Evolutionary conservation across 2,888 invertebrate species (phyloP).

Genomic region (Dynastes maya): DNA sequence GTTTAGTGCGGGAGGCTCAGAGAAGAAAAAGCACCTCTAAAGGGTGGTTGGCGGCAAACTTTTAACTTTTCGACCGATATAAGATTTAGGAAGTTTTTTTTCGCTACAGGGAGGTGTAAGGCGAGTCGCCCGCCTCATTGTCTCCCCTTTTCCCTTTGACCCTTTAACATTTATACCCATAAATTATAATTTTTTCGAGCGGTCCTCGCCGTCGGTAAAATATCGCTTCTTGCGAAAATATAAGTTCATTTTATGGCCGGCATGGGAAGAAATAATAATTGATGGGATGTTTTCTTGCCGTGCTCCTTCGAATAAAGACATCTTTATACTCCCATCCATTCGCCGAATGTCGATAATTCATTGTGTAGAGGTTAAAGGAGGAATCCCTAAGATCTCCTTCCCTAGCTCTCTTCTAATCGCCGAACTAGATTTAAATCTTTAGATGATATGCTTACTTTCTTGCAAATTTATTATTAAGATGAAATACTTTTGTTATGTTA

Average conservation of each 20-base stretch:
- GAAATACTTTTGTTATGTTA: no score
- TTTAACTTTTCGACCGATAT: conserved; percentile 30
- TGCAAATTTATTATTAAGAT: no score
- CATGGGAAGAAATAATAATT: conserved; percentile 26
- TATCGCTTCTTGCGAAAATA: conserved; percentile 13
- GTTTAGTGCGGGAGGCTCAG: conserved; percentile 51
- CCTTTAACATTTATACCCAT: conserved; percentile 24
- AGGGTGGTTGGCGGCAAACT: not conserved
- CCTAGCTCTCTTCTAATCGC: not conserved
- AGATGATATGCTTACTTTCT: no score
- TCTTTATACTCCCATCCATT: conserved; percentile 23
- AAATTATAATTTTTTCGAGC: conserved; percentile 30
- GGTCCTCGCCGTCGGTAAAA: conserved; percentile 5
- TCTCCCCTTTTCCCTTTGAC: not conserved
- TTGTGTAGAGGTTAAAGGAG: not conserved
- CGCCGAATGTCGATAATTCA: conserved; percentile 1
- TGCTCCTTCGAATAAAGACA: conserved; percentile 12
- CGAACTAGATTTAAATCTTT: not conserved
- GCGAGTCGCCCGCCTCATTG: not conserved
- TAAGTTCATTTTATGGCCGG: conserved; percentile 27
- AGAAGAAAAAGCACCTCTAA: not conserved
- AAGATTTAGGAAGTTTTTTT: conserved; percentile 34
- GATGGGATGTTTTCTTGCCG: conserved; percentile 37
- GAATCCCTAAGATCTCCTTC: not conserved
- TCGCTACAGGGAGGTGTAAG: not conserved